Evolutionary conservation across 2,797 vertebrate species (phyloP), one percentile per base, ranked within the genome.

Genomic region (Anniella stebbinsi): DNA sequence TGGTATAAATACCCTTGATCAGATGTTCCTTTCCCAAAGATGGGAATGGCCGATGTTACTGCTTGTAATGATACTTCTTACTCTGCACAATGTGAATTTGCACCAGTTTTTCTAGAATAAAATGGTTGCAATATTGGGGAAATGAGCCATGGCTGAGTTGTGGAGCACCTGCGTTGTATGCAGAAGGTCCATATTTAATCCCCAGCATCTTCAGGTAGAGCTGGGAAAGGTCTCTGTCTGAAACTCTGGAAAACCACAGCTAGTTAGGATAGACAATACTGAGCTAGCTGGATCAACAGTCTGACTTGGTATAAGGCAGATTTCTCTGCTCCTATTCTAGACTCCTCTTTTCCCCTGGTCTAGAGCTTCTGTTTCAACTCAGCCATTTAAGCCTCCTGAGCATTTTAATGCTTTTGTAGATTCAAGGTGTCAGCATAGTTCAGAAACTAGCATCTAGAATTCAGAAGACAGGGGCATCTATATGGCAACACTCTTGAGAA

Each of bases 31-130:
- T 78, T 51, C 41, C 60, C 41, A 48, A 2, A 36, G 25, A 87
- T 70, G 25, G n/a, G 17, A 30, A 84, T 48, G 66, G 6, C 17
- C n/a, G 60, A 41, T 18, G 15, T 51, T 25, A 63, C 36, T 87
- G 23, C 70, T 77, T 91, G 89, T 93, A 94, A 92, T 92, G 57
- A 84, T 69, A 95, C 83, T 88, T n/a, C 51, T 85, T 66, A 41
- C 67, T 41, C 70, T 73, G 89, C 30, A 72, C 75, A 93, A 92
- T 21, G 41, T 51, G 41, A 75, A 78, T 51, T 54, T 51, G 63
- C 38, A 41, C 13, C 51, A 18, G 4, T 38, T 8, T 41, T 86
- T 86, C 72, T 63, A 13, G n/a, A 21, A 84, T 45, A 38, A 84
- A n/a, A 84, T 9, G 83, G 80, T 8, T 73, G 51, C 78, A 89